phyloP scores from a whole-genome alignment of 2,797 vertebrate species.

The Meriones psammophilus region DNA sequence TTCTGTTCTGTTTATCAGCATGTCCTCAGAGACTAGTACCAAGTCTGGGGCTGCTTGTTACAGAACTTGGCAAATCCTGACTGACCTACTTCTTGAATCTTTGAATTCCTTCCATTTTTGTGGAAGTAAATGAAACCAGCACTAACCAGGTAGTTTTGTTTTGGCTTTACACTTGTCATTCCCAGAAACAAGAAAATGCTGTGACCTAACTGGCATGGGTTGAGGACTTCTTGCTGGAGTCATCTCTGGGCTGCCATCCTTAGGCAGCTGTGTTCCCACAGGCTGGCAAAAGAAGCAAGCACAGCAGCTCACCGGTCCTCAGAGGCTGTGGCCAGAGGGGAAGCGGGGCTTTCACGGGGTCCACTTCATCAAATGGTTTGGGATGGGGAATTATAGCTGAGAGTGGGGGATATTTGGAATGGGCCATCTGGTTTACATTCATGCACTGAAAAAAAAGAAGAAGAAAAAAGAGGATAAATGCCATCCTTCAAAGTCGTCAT shows the following conservation, averaged over 20 bases:
- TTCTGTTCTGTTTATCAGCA: neutral
- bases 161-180: neutral
- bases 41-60: neutral
- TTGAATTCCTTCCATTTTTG: neutral
- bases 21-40: neutral
- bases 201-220: too few species aligned
- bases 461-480: slow-evolving; percentile 21
- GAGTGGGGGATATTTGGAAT: slow-evolving; percentile 12
- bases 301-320: neutral
- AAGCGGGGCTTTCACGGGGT: slow-evolving; percentile 20
- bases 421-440: slow-evolving; percentile 72
- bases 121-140: slow-evolving; percentile 25
- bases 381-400: neutral
- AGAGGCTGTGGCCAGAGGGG: neutral
- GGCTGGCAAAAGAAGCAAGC: neutral
- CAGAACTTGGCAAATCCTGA: neutral
- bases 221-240: neutral
- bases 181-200: neutral
- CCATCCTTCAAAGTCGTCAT: slow-evolving; percentile 51
- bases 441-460: slow-evolving; percentile 21
- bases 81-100: neutral
- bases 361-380: neutral
- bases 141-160: neutral
- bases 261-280: neutral
- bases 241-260: neutral